Percentiles rank a stretch among this genome's conserved stretches.
Evolutionary conservation across 2,888 invertebrate species (phyloP).

Genomic region (Leptopilina myrica): DNA sequence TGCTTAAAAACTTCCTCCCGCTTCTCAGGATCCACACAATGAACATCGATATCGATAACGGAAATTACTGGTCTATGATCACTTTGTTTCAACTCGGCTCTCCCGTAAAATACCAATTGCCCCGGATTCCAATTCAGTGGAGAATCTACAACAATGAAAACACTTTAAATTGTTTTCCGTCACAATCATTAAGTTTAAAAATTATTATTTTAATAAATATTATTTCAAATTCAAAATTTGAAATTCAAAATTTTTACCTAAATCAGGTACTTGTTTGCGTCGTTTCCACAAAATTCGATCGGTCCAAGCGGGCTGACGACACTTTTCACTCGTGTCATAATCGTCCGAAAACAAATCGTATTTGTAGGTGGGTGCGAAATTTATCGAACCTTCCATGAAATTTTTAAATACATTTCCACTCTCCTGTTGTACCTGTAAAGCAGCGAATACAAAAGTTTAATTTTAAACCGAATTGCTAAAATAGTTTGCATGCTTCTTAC

Average conservation of each 20-base stretch:
- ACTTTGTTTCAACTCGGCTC: constrained; percentile 97
- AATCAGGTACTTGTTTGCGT: constrained; percentile 85
- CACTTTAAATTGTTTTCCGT: too few relatives aligned
- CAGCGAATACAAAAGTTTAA: too few relatives aligned
- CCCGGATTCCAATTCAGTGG: constrained; percentile 85
- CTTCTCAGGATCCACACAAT: constrained; percentile 86
- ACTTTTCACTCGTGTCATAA: constrained; percentile 99
- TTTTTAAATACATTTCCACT: constrained; percentile 93
- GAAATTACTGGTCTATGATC: constrained; percentile 98
- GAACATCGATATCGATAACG: constrained; percentile 91
- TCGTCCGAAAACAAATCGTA: constrained; percentile 99
- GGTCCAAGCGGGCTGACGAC: constrained; percentile 98
- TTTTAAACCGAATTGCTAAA: too few relatives aligned
- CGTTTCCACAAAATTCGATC: constrained; percentile 97
- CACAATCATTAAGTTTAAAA: too few relatives aligned
- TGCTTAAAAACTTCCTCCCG: constrained; percentile 90
- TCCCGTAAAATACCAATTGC: constrained; percentile 90
- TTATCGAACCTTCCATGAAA: constrained; percentile 94
- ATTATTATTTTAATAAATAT: too few relatives aligned
- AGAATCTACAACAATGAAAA: constrained; percentile 61
- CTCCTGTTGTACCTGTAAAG: constrained; percentile 83
- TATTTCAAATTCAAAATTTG: constrained; percentile 10
- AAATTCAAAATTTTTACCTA: constrained; percentile 75
- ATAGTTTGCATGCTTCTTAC: too few relatives aligned
- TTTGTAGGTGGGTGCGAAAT: constrained; percentile 98